Percentiles rank a stretch among this genome's conserved stretches.
These are phyloP conservation scores for Chinchilla lanigera DNA, from an alignment of 2,113 vertebrate species.

Conservation along the genomic window DNA sequence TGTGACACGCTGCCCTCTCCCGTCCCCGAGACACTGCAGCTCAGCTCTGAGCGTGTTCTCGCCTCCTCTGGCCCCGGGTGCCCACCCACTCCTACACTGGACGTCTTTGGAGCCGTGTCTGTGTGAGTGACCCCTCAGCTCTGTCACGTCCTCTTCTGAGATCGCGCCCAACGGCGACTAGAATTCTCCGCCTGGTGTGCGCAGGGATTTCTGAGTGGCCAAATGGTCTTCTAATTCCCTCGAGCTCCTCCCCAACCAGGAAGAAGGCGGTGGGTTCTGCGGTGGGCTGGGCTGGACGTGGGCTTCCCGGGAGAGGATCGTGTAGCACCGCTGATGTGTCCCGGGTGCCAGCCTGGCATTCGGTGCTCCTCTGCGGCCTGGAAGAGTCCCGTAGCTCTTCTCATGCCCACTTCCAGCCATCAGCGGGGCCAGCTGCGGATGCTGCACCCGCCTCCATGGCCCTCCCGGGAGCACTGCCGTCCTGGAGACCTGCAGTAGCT, in stretches of 20 bases:
- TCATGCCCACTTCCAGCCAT: not conserved
- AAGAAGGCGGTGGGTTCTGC: not conserved
- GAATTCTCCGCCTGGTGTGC: not conserved
- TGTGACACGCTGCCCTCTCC: not conserved
- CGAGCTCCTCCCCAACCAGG: not conserved
- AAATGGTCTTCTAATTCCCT: not conserved
- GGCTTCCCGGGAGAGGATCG: too few species aligned
- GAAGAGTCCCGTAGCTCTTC: not conserved
- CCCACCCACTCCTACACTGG: not conserved
- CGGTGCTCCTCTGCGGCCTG: not conserved
- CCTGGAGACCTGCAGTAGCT: not conserved
- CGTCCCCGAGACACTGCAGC: not conserved
- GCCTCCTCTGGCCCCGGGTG: not conserved
- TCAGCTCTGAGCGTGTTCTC: not conserved
- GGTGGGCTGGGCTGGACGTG: not conserved
- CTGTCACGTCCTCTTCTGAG: not conserved
- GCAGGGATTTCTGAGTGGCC: not conserved
- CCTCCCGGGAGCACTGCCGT: not conserved
- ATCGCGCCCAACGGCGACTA: not conserved
- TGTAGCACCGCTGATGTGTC: too few species aligned
- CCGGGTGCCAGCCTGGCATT: not conserved
- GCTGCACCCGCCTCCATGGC: not conserved
- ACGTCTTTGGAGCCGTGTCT: not conserved
- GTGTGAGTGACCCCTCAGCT: not conserved
- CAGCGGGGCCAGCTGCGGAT: not conserved